Percentiles rank a stretch among this genome's conserved stretches.
Evolutionary conservation across 2,888 invertebrate genomes (phyloP).

Genomic region (Heliconius ethilla): DNA sequence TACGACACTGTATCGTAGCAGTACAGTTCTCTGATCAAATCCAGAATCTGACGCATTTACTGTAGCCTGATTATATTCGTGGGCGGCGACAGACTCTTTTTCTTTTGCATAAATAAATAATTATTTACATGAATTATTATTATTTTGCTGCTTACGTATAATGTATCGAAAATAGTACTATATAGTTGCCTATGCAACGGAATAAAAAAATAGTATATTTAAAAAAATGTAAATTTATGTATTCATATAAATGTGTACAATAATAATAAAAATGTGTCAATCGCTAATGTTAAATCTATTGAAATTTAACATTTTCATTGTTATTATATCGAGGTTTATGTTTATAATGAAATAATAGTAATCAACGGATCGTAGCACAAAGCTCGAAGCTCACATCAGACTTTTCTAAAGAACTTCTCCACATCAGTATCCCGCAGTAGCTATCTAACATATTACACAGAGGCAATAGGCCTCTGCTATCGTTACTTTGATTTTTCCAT

Average conservation of each 20-base stretch:
- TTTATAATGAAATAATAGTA: conserved; percentile 7
- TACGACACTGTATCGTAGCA: no score
- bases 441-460: background rate
- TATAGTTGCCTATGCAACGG: no score
- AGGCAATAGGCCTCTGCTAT: no score
- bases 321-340: background rate
- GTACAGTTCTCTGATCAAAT: no score
- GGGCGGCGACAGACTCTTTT: no score
- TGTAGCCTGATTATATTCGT: no score
- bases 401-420: conserved; percentile 12
- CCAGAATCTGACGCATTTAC: no score
- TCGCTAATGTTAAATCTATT: conserved; percentile 7
- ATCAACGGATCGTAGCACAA: background rate
- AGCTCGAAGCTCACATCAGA: background rate
- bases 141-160: no score
- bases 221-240: background rate
- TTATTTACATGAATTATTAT: no score
- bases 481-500: conserved; percentile 1
- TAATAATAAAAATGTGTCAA: conserved; percentile 2
- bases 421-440: background rate
- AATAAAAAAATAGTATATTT: no score
- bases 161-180: no score
- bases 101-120: no score
- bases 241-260: background rate
- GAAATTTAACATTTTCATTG: conserved; percentile 11